A percentile compares a stretch with the other conserved stretches of the same genome.
Conservation (phyloP, 2,113 vertebrate species). For the Haemorhous mexicanus region DNA sequence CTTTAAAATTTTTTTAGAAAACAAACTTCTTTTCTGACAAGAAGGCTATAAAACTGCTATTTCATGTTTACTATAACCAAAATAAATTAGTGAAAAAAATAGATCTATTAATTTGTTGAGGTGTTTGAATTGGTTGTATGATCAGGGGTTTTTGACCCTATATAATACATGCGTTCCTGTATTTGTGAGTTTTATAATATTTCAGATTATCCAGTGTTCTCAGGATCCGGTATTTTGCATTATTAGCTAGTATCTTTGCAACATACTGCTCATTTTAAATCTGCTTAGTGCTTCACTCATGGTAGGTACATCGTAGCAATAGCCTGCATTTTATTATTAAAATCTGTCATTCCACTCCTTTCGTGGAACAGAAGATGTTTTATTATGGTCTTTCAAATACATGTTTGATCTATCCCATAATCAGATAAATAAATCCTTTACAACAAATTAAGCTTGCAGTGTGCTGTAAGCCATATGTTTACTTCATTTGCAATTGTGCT, state of each 20-base stretch:
- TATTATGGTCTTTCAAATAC: not conserved
- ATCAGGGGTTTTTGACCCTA: not conserved
- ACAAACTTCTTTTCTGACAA: not conserved
- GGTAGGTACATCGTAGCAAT: not conserved
- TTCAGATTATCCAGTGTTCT: not conserved
- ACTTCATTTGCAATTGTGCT: conserved; percentile 12
- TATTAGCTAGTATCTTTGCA: not conserved
- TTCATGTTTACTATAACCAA: not conserved
- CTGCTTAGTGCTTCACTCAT: not conserved
- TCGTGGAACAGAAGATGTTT: not conserved
- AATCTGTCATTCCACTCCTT: not conserved
- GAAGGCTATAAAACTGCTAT: not conserved
- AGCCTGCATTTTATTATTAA: not conserved
- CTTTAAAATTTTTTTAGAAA: not conserved
- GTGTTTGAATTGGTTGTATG: not conserved
- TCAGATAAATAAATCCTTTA: not conserved
- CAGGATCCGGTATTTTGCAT: not conserved
- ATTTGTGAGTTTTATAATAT: not conserved
- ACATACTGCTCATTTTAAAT: not conserved
- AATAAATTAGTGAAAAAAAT: not conserved
- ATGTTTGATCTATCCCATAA: not conserved
- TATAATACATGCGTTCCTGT: not conserved
- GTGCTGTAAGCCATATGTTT: not conserved
- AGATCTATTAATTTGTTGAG: not conserved
- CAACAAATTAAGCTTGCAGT: not conserved